phyloP scores from a whole-genome alignment of 1,140 invertebrate species.

The Ephestia elutella region DNA sequence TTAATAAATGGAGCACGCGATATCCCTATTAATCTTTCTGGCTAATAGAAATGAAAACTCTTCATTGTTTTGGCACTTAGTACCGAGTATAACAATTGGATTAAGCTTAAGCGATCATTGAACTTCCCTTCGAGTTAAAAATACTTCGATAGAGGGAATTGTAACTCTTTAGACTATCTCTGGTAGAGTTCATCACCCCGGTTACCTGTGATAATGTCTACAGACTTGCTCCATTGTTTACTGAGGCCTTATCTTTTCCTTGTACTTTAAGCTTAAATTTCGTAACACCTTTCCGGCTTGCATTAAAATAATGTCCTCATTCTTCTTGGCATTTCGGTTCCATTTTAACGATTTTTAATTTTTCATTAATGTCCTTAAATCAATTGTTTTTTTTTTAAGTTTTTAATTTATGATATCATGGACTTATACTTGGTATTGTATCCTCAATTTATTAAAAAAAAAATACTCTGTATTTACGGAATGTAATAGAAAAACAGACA shows the following conservation, averaged over 20 bases:
- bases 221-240: constrained; percentile 12
- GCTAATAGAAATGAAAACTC: constrained; percentile 17
- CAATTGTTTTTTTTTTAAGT: too few relatives aligned
- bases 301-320: too few relatives aligned
- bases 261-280: neutral
- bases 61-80: constrained; percentile 16
- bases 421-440: too few relatives aligned
- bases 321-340: too few relatives aligned
- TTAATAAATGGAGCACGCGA: constrained; percentile 22
- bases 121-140: constrained; percentile 14
- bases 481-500: neutral
- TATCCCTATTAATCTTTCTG: constrained; percentile 24
- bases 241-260: constrained; percentile 12
- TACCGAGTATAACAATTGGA: constrained; percentile 14
- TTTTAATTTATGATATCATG: too few relatives aligned
- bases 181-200: constrained; percentile 3
- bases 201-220: constrained; percentile 3
- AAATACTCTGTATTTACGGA: too few relatives aligned
- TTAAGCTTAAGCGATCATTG: constrained; percentile 21
- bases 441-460: too few relatives aligned
- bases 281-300: neutral
- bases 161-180: constrained; percentile 10
- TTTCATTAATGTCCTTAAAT: too few relatives aligned
- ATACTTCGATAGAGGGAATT: constrained; percentile 9
- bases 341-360: too few relatives aligned